phyloP scores from a whole-genome alignment of 2,113 vertebrate species.

The Pholis gunnellus region DNA sequence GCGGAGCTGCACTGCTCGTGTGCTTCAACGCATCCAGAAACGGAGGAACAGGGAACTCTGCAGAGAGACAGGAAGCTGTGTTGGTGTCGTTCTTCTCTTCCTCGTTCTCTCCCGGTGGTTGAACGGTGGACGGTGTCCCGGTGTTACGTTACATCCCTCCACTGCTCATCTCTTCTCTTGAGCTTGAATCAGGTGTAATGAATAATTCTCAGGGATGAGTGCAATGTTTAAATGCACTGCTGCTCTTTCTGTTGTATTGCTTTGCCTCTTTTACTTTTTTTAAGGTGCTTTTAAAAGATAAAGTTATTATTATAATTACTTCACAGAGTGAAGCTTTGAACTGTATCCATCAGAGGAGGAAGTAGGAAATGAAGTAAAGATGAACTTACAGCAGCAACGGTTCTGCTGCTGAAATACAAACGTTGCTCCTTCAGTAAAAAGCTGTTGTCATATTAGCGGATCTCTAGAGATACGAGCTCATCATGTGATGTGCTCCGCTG shows the following conservation, averaged over 20 bases:
- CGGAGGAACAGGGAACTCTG: constrained; percentile 82
- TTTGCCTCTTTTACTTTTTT: too few species aligned
- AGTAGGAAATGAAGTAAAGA: not conserved
- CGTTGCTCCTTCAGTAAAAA: not conserved
- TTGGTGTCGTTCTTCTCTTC: too few species aligned
- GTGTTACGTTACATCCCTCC: not conserved
- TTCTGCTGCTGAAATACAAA: not conserved
- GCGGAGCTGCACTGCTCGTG: constrained; percentile 69
- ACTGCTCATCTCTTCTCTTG: not conserved
- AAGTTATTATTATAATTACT: too few species aligned
- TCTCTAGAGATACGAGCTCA: not conserved
- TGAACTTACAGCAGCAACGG: not conserved
- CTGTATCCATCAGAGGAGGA: too few species aligned
- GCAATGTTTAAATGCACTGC: too few species aligned
- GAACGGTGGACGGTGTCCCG: not conserved
- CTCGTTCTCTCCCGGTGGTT: too few species aligned
- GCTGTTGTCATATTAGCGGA: not conserved
- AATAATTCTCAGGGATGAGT: too few species aligned
- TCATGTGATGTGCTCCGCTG: not conserved
- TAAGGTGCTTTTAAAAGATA: too few species aligned
- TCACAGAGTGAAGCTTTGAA: too few species aligned
- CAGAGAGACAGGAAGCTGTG: not conserved
- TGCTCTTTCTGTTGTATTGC: too few species aligned
- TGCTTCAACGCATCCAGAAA: constrained; percentile 85
- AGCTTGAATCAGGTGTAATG: not conserved